Base-by-base conservation (phyloP, 2,797 vertebrate genomes). In the Epinephelus awoara region DNA sequence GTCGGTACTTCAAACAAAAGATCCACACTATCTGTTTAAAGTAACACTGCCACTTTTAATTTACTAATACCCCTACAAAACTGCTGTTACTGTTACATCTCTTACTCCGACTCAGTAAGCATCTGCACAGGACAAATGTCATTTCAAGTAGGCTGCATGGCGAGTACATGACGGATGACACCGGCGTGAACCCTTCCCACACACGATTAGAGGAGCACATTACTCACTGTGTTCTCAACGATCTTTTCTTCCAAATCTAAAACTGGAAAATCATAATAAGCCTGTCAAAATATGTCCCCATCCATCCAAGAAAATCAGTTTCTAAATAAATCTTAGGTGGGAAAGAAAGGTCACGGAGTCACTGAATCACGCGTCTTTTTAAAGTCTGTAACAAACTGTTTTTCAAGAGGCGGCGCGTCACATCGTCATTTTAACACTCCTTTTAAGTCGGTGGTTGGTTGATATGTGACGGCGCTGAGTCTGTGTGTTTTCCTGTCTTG, bases 181-280 rank as follows among this genome's bases (percentile, higher is more conserved):
- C 56, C 57, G 18, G 54, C 38, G 6, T 54, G 69, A 84, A 86
- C 81, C 62, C 52, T 4, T 77, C 70, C 55, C 56, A 73, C 72
- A 78, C 64, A 47, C 2, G n/a, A 65, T 46, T 21, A 54, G n/a
- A 17, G 23, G 57, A 67, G 61, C 29, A 29, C 66, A 82, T 85
- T 82, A 80, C 66, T 82, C 86, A 77, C 69, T 1, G 9, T 8
- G 4, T 66, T 77, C 66, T 62, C 52, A 62, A 27, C 25, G 1
- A 58, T 58, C 58, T 25, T 42, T n/a, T 19, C 56, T 79, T 70
- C 46, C 58, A 23, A 71, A 79, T 80, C 65, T 62, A 51, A 84
- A 82, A 73, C 23, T 40, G 59, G 42, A 72, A 72, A 64, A 34
- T 67, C 66, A 34, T 38, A 49, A 74, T 21, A 76, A n/a, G 44